phyloP scores from a whole-genome alignment of 1,140 invertebrate species.

The Berghia stephanieae region DNA sequence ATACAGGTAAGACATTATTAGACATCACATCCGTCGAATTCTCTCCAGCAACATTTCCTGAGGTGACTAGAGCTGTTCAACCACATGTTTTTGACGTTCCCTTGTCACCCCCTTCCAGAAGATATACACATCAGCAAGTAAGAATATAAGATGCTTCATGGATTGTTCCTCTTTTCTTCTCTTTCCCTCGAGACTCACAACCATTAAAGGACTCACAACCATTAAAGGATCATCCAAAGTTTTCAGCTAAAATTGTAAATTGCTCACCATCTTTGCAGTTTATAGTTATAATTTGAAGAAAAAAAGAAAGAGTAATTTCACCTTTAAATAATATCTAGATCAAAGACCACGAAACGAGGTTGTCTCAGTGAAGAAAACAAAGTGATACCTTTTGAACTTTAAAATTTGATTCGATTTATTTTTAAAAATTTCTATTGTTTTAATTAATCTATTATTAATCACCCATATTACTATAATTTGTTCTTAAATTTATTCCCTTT shows the following conservation, averaged over 20 bases:
- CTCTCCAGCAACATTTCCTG: no score
- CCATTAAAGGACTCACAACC: no score
- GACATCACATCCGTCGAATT: no score
- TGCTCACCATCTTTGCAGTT: background rate
- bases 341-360: background rate
- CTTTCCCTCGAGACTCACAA: background rate
- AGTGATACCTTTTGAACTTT: background rate
- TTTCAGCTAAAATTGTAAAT: background rate
- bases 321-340: background rate
- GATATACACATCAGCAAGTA: no score
- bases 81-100: no score
- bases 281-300: background rate
- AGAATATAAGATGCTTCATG: no score
- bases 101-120: no score
- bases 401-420: background rate
- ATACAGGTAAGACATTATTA: no score
- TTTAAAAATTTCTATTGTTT: background rate
- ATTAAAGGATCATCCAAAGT: no score
- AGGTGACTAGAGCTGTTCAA: no score
- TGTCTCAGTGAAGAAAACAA: background rate
- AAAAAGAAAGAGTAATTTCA: background rate
- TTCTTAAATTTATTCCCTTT: background rate
- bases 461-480: background rate
- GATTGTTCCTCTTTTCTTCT: constrained; percentile 13
- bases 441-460: background rate